A percentile compares a stretch with the other conserved stretches of the same genome.
These are phyloP conservation scores for Lepidocyrtinus sp. DNA, from an alignment of 2,888 invertebrate species.

Conservation along the genomic window DNA sequence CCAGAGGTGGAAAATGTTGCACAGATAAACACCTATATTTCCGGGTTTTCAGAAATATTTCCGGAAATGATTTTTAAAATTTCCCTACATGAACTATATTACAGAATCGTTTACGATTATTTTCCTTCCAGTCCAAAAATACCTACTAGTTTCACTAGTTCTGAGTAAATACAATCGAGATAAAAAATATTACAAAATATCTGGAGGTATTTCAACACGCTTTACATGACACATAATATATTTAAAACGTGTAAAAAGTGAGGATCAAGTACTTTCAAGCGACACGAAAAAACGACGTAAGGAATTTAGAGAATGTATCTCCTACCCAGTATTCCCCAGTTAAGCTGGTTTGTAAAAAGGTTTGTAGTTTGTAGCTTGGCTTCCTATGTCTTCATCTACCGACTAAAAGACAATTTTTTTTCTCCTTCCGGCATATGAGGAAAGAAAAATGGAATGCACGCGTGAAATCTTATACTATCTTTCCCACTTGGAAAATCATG, in stretches of 20 bases:
- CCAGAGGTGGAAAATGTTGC: too few relatives aligned
- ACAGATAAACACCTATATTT: too few relatives aligned
- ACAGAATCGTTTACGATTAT: too few relatives aligned
- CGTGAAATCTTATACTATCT: slow-evolving; percentile 2
- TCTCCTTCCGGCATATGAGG: slow-evolving; percentile 36
- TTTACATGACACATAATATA: slow-evolving; percentile 13
- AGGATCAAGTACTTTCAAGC: slow-evolving; percentile 49
- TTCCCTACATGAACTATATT: too few relatives aligned
- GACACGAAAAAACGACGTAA: slow-evolving; percentile 37
- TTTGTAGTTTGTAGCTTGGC: too few relatives aligned
- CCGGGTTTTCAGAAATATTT: too few relatives aligned
- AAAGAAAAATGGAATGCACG: neutral
- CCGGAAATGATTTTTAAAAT: too few relatives aligned
- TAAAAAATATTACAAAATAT: too few relatives aligned
- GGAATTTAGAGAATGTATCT: slow-evolving; percentile 43
- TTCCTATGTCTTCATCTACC: neutral
- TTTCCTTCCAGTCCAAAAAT: too few relatives aligned
- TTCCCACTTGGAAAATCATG: neutral
- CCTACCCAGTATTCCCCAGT: slow-evolving; percentile 3
- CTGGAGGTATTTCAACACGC: neutral
- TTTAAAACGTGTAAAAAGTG: slow-evolving; percentile 21
- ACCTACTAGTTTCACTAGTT: too few relatives aligned
- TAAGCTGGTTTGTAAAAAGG: too few relatives aligned
- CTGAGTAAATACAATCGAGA: too few relatives aligned
- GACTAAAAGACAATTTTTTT: neutral